These are phyloP conservation scores for Pipistrellus kuhlii DNA, from an alignment of 2,797 vertebrate genomes.

Conservation along the genomic window DNA sequence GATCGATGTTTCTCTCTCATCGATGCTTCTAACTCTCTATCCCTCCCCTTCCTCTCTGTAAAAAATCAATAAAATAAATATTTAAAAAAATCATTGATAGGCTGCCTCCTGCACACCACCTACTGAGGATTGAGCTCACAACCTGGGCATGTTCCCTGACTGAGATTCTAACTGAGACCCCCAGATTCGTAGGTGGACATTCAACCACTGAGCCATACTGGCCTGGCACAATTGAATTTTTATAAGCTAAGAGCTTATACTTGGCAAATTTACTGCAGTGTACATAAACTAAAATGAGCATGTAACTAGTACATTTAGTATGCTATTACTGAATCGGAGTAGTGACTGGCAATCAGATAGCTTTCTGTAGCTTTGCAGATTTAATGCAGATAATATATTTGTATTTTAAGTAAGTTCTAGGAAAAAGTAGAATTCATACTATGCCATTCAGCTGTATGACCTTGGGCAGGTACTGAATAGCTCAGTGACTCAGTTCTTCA, in stretches of 20 bases:
- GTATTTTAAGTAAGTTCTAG: constrained; percentile 13
- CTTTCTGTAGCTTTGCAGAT: not conserved
- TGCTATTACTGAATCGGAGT: not conserved
- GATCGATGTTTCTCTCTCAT: too few relatives aligned
- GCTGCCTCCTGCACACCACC: too few relatives aligned
- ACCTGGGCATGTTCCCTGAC: too few relatives aligned
- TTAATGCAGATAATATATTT: not conserved
- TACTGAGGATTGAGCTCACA: too few relatives aligned
- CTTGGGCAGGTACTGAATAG: not conserved
- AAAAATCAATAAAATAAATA: too few relatives aligned
- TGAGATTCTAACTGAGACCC: too few relatives aligned
- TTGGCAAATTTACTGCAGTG: not conserved
- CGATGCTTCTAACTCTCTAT: too few relatives aligned
- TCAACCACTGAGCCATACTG: too few relatives aligned
- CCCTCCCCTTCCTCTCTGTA: too few relatives aligned
- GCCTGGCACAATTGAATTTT: not conserved
- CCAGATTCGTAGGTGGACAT: too few relatives aligned
- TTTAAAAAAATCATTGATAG: too few relatives aligned
- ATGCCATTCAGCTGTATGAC: not conserved
- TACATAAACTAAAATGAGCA: not conserved
- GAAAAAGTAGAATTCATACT: constrained; percentile 1
- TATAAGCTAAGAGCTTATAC: not conserved
- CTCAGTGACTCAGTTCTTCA: not conserved
- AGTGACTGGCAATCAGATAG: not conserved
- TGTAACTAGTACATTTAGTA: not conserved